phyloP scores from a whole-genome alignment of 2,888 invertebrate genomes.

The Chrysolina haemoptera region DNA sequence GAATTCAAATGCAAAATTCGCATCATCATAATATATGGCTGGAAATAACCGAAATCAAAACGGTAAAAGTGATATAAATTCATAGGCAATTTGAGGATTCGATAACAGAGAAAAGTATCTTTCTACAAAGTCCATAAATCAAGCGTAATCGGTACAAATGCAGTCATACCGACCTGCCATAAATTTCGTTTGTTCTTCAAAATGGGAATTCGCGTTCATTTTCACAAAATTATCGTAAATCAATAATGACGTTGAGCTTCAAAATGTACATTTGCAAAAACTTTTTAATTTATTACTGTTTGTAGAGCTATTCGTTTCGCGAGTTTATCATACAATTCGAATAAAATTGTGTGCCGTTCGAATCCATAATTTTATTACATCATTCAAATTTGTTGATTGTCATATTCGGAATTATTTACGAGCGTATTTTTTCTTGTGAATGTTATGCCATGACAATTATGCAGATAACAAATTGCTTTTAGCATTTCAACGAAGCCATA shows the following conservation, averaged over 20 bases:
- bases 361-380: slow-evolving; percentile 54
- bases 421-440: slow-evolving; percentile 37
- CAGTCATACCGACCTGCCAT: slow-evolving; percentile 63
- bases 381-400: slow-evolving; percentile 49
- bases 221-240: slow-evolving; percentile 70
- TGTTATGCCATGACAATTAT: slow-evolving; percentile 34
- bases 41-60: slow-evolving; percentile 13
- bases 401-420: slow-evolving; percentile 48
- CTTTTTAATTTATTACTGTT: slow-evolving; percentile 64
- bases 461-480: slow-evolving; percentile 47
- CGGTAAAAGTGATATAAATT: slow-evolving; percentile 53
- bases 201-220: slow-evolving; percentile 69
- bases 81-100: slow-evolving; percentile 56
- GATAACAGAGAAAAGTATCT: slow-evolving; percentile 62
- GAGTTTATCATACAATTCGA: slow-evolving; percentile 60
- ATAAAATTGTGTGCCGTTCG: slow-evolving; percentile 51
- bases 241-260: slow-evolving; percentile 68
- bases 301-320: slow-evolving; percentile 63
- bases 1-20: slow-evolving; percentile 9
- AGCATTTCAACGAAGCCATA: slow-evolving; percentile 13
- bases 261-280: slow-evolving; percentile 65
- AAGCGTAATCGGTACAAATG: slow-evolving; percentile 63
- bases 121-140: slow-evolving; percentile 61
- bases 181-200: slow-evolving; percentile 69
- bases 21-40: slow-evolving; percentile 20